Conservation (phyloP, 2,888 invertebrate species). For the Hyppa rectilinea region DNA sequence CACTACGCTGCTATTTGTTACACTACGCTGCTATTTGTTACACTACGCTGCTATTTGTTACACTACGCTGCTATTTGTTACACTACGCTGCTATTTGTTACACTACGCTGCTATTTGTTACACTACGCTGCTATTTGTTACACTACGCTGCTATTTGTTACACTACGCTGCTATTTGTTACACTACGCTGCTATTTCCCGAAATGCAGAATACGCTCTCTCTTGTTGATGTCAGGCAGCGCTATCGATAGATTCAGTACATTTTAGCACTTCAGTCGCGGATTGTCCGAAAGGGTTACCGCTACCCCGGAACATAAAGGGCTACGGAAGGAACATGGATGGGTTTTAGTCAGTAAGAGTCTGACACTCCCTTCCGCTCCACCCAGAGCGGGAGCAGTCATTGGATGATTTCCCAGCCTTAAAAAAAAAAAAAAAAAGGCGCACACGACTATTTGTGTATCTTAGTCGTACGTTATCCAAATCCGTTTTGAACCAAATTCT, state of each 20-base stretch:
- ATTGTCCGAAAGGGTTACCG: too few relatives aligned
- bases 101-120: background rate
- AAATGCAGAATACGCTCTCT: background rate
- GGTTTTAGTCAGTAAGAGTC: too few relatives aligned
- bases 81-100: background rate
- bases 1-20: background rate
- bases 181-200: background rate
- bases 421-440: too few relatives aligned
- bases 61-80: background rate
- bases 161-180: background rate
- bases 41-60: background rate
- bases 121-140: background rate
- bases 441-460: background rate
- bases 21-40: background rate
- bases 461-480: background rate
- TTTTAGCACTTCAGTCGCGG: background rate
- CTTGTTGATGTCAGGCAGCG: too few relatives aligned
- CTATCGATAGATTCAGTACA: background rate
- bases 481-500: background rate
- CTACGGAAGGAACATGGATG: too few relatives aligned
- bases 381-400: too few relatives aligned
- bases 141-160: background rate
- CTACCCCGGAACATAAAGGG: too few relatives aligned
- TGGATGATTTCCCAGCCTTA: too few relatives aligned
- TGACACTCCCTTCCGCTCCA: too few relatives aligned